Evolutionary conservation across 2,888 invertebrate species (phyloP).

Genomic region (Oscheius sp.): DNA sequence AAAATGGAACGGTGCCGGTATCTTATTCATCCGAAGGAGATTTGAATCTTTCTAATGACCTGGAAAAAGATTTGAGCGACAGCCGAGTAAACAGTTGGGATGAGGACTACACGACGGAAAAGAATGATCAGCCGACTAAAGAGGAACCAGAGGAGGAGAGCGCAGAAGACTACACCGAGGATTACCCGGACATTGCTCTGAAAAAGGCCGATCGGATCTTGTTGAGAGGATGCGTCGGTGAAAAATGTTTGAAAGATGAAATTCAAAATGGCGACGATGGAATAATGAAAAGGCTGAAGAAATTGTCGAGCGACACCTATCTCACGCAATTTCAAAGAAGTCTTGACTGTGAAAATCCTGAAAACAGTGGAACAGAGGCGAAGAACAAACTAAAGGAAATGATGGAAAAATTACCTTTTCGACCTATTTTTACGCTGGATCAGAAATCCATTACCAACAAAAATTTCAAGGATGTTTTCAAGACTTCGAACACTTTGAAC

Average conservation of each 20-base stretch:
- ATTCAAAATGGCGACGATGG: background rate
- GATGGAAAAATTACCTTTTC: slow-evolving; percentile 2
- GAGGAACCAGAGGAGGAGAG: background rate
- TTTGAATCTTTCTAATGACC: background rate
- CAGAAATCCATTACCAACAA: background rate
- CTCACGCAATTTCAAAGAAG: background rate
- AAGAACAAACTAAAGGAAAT: background rate
- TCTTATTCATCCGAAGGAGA: background rate
- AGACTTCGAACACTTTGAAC: background rate
- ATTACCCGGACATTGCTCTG: background rate
- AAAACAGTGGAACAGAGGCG: background rate
- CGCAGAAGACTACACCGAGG: slow-evolving; percentile 7
- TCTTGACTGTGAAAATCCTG: background rate
- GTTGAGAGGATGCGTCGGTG: background rate
- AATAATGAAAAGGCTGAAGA: background rate
- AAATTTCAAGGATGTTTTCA: background rate
- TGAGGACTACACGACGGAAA: slow-evolving; percentile 2
- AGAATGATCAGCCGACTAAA: too few relatives aligned
- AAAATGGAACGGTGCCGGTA: background rate
- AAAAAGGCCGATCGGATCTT: background rate
- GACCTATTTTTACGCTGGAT: background rate
- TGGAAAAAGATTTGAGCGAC: slow-evolving; percentile 18
- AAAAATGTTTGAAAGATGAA: background rate
- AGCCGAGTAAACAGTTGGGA: slow-evolving; percentile 13
- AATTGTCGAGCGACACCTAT: background rate